These are phyloP conservation scores for Auanema sp. DNA, from an alignment of 2,888 invertebrate genomes.

Conservation along the genomic window DNA sequence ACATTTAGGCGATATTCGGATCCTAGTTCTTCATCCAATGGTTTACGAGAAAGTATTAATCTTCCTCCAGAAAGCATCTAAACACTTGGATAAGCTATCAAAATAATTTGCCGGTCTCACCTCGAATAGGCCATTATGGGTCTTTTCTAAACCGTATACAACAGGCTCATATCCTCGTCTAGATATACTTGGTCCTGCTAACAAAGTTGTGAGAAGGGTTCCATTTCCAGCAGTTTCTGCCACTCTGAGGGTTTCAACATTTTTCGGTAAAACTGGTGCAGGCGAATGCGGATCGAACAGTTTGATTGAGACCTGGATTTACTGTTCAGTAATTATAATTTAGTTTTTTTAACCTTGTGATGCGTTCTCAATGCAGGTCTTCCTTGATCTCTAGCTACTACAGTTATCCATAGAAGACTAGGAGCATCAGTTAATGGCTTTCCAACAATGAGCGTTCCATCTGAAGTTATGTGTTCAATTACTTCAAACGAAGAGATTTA, in stretches of 20 bases:
- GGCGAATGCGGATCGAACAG: constrained; percentile 21
- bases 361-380: constrained; percentile 44
- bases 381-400: constrained; percentile 50
- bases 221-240: constrained; percentile 16
- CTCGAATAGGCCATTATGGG: not conserved
- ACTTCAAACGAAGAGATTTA: too few relatives aligned
- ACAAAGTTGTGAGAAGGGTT: constrained; percentile 9
- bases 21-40: constrained; percentile 39
- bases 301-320: constrained; percentile 19
- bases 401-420: constrained; percentile 31
- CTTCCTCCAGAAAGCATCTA: constrained; percentile 38
- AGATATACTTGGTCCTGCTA: not conserved
- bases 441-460: constrained; percentile 28
- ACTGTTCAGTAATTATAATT: too few relatives aligned
- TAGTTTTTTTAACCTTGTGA: too few relatives aligned
- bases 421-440: constrained; percentile 23
- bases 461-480: too few relatives aligned
- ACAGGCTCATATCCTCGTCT: not conserved
- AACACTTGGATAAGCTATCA: constrained; percentile 38
- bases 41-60: constrained; percentile 37
- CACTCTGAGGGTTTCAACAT: constrained; percentile 11
- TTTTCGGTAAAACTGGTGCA: constrained; percentile 21
- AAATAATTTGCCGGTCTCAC: constrained; percentile 1
- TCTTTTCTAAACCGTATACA: not conserved
- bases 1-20: constrained; percentile 43